phyloP scores from a whole-genome alignment of 2,888 invertebrate genomes.

The Asteroscopus sphinx region DNA sequence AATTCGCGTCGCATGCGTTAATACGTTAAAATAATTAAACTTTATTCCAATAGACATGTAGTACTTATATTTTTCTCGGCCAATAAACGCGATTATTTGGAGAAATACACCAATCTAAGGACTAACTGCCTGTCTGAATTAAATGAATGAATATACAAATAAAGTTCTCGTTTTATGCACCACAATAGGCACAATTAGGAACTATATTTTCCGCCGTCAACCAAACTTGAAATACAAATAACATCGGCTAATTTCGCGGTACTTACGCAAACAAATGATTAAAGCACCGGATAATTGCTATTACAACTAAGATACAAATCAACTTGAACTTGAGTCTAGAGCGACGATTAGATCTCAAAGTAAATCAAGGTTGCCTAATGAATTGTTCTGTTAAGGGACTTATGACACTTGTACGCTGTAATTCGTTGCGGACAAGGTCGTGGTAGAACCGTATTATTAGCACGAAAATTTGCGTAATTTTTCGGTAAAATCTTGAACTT shows the following conservation, averaged over 20 bases:
- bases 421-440: conserved; percentile 28
- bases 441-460: conserved; percentile 19
- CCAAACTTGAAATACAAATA: neutral
- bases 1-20: too few species aligned
- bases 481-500: conserved; percentile 21
- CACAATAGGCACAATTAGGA: too few species aligned
- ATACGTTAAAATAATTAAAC: too few species aligned
- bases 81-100: too few species aligned
- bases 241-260: neutral
- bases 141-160: too few species aligned
- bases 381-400: conserved; percentile 46
- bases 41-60: too few species aligned
- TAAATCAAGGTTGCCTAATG: conserved; percentile 47
- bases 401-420: conserved; percentile 27
- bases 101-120: too few species aligned
- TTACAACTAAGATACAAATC: conserved; percentile 36
- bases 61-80: too few species aligned
- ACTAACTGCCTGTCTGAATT: too few species aligned
- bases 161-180: too few species aligned
- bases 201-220: too few species aligned
- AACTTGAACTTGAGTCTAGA: conserved; percentile 63
- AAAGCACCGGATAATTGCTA: conserved; percentile 44
- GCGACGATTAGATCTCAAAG: conserved; percentile 53
- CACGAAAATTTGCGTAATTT: conserved; percentile 29
- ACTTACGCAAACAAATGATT: conserved; percentile 11